phyloP scores from a whole-genome alignment of 2,888 invertebrate genomes.

The Xylota segnis region DNA sequence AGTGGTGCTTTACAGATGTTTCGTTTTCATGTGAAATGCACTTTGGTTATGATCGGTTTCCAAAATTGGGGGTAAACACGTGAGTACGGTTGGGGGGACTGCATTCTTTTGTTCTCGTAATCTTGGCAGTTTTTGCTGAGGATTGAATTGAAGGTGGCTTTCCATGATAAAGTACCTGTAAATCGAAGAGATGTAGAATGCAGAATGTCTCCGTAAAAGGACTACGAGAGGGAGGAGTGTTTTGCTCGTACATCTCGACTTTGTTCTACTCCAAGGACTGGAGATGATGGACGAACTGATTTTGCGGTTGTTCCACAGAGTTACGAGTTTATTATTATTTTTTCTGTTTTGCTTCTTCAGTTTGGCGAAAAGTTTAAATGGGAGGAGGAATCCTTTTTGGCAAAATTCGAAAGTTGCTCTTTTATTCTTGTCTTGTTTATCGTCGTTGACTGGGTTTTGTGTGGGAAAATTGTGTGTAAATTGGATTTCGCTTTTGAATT shows the following conservation, averaged over 20 bases:
- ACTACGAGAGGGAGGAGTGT: neutral
- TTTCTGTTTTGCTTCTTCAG: neutral
- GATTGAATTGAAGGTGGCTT: neutral
- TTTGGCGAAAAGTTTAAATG: constrained; percentile 41
- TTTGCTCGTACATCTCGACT: neutral
- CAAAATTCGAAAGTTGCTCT: constrained; percentile 31
- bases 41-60: constrained; percentile 72
- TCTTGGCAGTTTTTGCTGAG: constrained; percentile 13
- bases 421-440: neutral
- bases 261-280: constrained; percentile 11
- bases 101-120: constrained; percentile 30
- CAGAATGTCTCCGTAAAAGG: neutral
- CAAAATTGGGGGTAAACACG: constrained; percentile 41
- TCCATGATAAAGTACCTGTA: constrained; percentile 27
- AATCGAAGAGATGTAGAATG: constrained; percentile 24
- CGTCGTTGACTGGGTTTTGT: constrained; percentile 10
- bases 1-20: constrained; percentile 63
- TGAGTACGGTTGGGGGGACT: constrained; percentile 1
- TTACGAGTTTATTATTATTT: neutral
- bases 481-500: constrained; percentile 26
- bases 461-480: neutral
- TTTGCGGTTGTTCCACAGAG: constrained; percentile 11
- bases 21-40: constrained; percentile 52
- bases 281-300: constrained; percentile 45
- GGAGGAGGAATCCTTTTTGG: constrained; percentile 31